Evolutionary conservation across 2,797 vertebrate species (phyloP), one percentile per base, ranked within the genome.

Genomic region (Octomys mimax): DNA sequence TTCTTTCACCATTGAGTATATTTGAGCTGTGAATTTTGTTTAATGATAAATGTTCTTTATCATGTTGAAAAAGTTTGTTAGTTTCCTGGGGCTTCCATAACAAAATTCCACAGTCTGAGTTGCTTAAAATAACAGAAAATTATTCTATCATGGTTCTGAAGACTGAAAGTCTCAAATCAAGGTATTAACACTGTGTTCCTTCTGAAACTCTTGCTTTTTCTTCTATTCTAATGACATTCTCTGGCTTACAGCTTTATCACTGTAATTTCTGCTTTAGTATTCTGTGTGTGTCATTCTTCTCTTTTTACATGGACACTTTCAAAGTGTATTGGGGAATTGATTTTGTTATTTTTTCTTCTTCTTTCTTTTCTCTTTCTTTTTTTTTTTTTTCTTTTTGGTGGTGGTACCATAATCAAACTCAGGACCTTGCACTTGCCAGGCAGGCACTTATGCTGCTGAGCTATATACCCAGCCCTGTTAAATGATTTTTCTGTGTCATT

Each of bases 121-220:
- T 88, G 14, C 46, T 91, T 95, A 91, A 93, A 92, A 81, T 28
- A 78, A 36, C 36, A 81, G 82, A 92, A 95, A 68, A 79, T 66
- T 88, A 95, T 64, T 79, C 5, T 33, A 13, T 85, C 46, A 49
- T 19, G 64, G 21, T 61, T 89, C 39, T 78, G 11, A 70, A 94
- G 16, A 5, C 36, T 91, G 31, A 46, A 83, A 87, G n/a, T 88
- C 59, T 75, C 16, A 96, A 92, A 75, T 93, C 39, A 85, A 16
- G 33, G 16, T 36, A 12, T 70, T 26, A 89, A 19, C 28, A 52
- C n/a, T 33, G 80, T 24, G 42, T 12, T 75, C 7, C 52, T 4
- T 64, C 16, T 64, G 61, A 82, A 39, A 92, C 68, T 85, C 9
- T 77, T 8, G 26, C 31, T 18, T 46, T 31, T 82, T 86, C 52